Base-by-base conservation (phyloP, 2,113 vertebrate species). In the Myxocyprinus asiaticus region DNA sequence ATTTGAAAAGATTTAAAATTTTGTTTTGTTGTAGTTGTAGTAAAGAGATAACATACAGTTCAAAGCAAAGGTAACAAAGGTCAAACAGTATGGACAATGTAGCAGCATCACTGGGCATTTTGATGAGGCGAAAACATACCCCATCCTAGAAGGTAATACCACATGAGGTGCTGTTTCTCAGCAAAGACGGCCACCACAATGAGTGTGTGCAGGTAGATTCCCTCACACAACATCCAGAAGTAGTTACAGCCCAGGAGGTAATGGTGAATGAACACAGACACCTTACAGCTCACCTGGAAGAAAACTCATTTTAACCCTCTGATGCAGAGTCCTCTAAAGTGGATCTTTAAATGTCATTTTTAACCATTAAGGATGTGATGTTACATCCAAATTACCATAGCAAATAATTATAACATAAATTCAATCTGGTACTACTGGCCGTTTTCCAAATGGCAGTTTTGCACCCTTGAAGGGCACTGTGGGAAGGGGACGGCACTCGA, bases 161-260 rank as follows among this genome's bases (percentile, higher is more conserved):
- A 99, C 81, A 95, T 88, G 70, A 99, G 88, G 81, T 96, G 95
- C 45, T 98, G 97, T 15, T 99, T 99, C 84, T 99, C 96, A 0
- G 96, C 93, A 85, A 99, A 99, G 77, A 99, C 98, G 0, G 97
- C 98, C 88, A 99, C 97, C 7, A 99, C 98, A 0, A 99, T 98
- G 65, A 99, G 95, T 0, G 98, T 99, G 77, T 99, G 98, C 68
- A 99, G 91, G 85, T 99, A 98, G 87, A 99, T 97, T 63, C 98
- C 98, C 89, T 99, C 98, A 50, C 98, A 99, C 4, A 99, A 91
- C 97, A 99, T 99, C 98, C 98, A 99, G 82, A 99, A 98, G 90
- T 99, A 99, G 89, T 97, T 98, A 78, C 97, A 99, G 80, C 96
- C 95, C 88, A 97, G 89, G 47, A 98, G 89, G 72, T 99, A 99